These are phyloP conservation scores for Passer montanus DNA, from an alignment of 2,113 vertebrate species.

Conservation along the genomic window DNA sequence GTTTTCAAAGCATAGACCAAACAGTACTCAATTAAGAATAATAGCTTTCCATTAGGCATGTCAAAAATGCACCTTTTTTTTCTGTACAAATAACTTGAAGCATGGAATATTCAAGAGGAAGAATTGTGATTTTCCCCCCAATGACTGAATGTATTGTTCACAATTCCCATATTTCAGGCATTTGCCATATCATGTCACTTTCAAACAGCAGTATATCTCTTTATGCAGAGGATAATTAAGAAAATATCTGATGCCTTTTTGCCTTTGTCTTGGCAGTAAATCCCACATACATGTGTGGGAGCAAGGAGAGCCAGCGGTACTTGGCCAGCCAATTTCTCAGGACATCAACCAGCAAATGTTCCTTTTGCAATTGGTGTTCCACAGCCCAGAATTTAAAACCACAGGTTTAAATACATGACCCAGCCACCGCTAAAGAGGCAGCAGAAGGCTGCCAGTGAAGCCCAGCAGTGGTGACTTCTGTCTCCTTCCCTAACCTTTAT, in stretches of 20 bases:
- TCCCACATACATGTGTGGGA: neutral
- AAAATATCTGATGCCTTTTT: conserved; percentile 35
- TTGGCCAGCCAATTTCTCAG: conserved; percentile 45
- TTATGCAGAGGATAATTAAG: conserved; percentile 8
- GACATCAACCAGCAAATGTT: conserved; percentile 53
- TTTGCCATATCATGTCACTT: neutral
- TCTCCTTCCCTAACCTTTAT: conserved; percentile 42
- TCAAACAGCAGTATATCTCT: neutral
- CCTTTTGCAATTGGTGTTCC: neutral
- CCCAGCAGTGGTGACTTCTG: neutral
- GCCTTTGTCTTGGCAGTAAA: conserved; percentile 23
- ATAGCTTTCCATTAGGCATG: neutral
- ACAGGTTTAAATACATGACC: neutral
- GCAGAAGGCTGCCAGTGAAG: neutral
- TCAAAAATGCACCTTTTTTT: neutral
- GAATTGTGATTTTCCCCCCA: neutral
- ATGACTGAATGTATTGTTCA: neutral
- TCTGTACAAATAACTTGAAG: neutral
- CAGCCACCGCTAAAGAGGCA: neutral
- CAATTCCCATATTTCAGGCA: neutral
- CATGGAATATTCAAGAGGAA: conserved; percentile 8
- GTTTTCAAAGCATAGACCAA: conserved; percentile 16
- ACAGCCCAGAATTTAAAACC: neutral
- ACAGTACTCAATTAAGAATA: conserved; percentile 32
- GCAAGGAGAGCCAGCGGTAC: conserved; percentile 11